Evolutionary conservation across 2,797 vertebrate species (phyloP), one percentile per base, ranked within the genome.

Genomic region (Clarias laeviceps): DNA sequence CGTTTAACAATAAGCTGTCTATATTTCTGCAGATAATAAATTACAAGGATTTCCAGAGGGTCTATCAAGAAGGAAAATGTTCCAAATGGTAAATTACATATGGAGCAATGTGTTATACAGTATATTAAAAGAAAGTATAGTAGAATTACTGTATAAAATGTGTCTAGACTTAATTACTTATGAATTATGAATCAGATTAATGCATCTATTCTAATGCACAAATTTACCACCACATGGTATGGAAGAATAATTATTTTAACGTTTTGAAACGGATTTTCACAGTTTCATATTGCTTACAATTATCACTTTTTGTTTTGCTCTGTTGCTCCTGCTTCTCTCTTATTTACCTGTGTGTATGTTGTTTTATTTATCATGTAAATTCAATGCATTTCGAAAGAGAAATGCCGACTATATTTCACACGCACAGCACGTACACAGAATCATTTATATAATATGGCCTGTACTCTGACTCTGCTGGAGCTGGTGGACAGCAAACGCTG

Each of bases 31-130:
- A 32, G 66, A 34, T 34, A 22, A 56, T n/a, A 70, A 59, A 84
- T 45, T 34, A 29, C 4, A 59, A 24, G 59, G 8, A 90, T 91
- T 74, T 74, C n/a, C 91, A 92, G 70, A 70, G 86, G 88, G 86
- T 93, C 91, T 90, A 93, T 93, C 90, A 92, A 91, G 93, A 82
- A 92, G 90, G 91, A 91, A 93, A 94, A 94, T 93, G 93, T 92
- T 92, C 91, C 94, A 92, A 91, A 92, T 89, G 89, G 59, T 77
- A n/a, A 37, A 56, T 74, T 56, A 74, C 89, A 93, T 92, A 24
- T 22, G 29, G 56, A 17, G 8, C 17, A 5, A 1, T 4, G 5
- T 7, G 11, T 54, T 3, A 78, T 57, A 45, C 40, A 45, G 40
- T 45, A 32, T 34, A 24, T 22, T 24, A 20, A 24, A 4, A 24